These are phyloP conservation scores for Zosterops hypoxanthus DNA, from an alignment of 2,113 vertebrate species.

Conservation along the genomic window DNA sequence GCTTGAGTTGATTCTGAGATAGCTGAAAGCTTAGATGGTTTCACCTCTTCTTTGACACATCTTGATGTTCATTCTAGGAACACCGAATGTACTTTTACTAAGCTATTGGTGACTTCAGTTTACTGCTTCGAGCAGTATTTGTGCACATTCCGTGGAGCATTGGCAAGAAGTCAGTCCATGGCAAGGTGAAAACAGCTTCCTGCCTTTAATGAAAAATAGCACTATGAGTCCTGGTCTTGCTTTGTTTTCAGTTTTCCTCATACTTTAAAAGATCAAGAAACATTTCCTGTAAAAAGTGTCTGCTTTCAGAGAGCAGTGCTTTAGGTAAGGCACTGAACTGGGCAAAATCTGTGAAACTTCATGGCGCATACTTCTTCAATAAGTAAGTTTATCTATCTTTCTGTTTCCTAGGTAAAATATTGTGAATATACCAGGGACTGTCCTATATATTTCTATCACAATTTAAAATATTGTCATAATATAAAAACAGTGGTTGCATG, in stretches of 20 bases:
- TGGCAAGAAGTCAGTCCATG: neutral
- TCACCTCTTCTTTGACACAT: neutral
- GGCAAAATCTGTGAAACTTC: neutral
- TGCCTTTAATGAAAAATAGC: neutral
- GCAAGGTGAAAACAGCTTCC: neutral
- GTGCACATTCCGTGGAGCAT: neutral
- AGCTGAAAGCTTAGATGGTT: neutral
- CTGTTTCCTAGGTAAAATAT: neutral
- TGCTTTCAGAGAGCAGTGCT: neutral
- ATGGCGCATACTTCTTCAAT: accelerated
- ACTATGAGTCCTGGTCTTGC: neutral
- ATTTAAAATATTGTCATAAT: neutral
- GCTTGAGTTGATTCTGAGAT: neutral
- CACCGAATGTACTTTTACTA: neutral
- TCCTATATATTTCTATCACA: neutral
- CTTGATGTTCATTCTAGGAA: neutral
- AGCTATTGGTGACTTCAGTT: neutral
- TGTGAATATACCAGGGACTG: accelerated
- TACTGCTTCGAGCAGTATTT: neutral
- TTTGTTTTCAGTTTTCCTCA: neutral
- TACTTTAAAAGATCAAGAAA: neutral
- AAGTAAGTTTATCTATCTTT: neutral
- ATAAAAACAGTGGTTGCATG: neutral
- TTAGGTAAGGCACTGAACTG: neutral
- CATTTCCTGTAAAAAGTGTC: neutral